Percentiles rank a stretch among this genome's conserved stretches.
Evolutionary conservation across 2,797 vertebrate species (phyloP).

Genomic region (Hephaestus fuliginosus): DNA sequence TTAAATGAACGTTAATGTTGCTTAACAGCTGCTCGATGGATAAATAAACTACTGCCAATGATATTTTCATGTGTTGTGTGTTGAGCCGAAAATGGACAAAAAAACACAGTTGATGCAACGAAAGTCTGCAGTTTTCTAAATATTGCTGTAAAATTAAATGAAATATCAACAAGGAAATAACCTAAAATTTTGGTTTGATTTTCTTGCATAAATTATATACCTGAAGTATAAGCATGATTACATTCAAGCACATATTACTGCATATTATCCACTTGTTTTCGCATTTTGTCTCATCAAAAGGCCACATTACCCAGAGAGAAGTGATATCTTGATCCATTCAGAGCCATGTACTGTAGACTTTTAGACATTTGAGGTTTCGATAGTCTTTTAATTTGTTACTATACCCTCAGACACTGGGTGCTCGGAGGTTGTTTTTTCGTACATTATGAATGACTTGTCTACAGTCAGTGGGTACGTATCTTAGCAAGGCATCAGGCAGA

Average conservation of each 20-base stretch:
- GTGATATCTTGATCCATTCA: neutral
- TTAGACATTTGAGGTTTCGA: conserved; percentile 8
- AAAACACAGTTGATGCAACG: neutral
- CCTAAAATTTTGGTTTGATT: neutral
- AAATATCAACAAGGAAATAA: neutral
- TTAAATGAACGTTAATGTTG: neutral
- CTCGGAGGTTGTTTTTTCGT: conserved; percentile 24
- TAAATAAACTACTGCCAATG: neutral
- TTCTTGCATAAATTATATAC: neutral
- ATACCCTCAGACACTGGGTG: neutral
- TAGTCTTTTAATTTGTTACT: conserved; percentile 17
- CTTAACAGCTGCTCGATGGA: neutral
- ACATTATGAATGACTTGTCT: conserved; percentile 27
- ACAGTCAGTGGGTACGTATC: neutral
- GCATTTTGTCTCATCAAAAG: neutral
- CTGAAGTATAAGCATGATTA: neutral
- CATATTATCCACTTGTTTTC: neutral
- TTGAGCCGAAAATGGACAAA: neutral
- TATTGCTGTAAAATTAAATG: neutral
- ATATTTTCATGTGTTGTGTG: neutral
- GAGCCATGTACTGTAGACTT: neutral
- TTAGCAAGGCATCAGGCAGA: conserved; percentile 17
- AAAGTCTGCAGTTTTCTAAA: neutral
- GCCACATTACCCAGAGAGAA: neutral
- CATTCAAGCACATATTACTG: neutral